phyloP scores from a whole-genome alignment of 2,113 vertebrate species.

The Myiopsitta monachus region DNA sequence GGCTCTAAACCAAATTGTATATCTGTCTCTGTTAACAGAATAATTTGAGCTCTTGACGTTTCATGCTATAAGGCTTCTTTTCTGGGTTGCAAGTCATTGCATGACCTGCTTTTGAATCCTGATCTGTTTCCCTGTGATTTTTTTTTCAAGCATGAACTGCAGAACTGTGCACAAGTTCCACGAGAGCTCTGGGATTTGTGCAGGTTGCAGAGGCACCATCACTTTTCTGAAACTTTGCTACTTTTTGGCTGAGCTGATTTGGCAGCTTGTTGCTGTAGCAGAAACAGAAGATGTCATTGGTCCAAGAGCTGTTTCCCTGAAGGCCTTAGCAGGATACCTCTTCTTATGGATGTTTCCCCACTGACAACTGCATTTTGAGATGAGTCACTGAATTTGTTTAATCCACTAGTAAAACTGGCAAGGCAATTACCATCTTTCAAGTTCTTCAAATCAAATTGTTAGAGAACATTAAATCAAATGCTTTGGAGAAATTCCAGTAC shows the following conservation, averaged over 20 bases:
- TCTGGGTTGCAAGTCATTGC: neutral
- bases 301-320: neutral
- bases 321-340: neutral
- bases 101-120: neutral
- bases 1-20: neutral
- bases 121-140: rapidly evolving
- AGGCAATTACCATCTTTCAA: conserved; percentile 14
- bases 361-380: conserved; percentile 3
- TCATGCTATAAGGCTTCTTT: neutral
- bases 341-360: neutral
- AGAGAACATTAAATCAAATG: conserved; percentile 40
- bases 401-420: conserved; percentile 28
- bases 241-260: conserved; percentile 5
- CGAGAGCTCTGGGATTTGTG: neutral
- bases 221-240: neutral
- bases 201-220: neutral
- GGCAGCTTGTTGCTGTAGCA: neutral
- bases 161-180: neutral
- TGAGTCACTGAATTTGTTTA: conserved; percentile 40
- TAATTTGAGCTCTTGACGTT: neutral
- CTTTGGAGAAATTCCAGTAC: neutral
- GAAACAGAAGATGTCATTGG: neutral
- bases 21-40: neutral
- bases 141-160: neutral
- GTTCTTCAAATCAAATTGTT: conserved; percentile 38